These are phyloP conservation scores for Euura lappo DNA, from an alignment of 1,140 invertebrate species.

Conservation along the genomic window DNA sequence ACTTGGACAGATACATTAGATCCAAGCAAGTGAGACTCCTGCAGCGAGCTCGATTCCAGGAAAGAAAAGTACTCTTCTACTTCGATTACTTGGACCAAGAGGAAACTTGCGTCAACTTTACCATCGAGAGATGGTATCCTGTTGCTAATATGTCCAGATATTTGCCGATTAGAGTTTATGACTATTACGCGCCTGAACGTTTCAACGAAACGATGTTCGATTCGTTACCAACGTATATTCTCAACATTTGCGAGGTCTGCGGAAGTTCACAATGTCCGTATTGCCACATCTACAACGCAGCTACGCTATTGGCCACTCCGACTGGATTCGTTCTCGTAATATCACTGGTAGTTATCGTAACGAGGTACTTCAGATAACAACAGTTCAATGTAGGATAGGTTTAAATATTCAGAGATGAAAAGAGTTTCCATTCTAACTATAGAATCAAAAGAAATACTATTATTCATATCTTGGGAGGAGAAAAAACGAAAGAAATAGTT, in stretches of 20 bases:
- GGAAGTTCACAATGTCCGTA: constrained; percentile 98
- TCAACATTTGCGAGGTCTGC: constrained; percentile 98
- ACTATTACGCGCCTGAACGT: constrained; percentile 95
- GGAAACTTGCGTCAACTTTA: constrained; percentile 90
- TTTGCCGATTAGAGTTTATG: constrained; percentile 88
- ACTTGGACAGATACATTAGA: constrained; percentile 82
- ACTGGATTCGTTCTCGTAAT: constrained; percentile 43
- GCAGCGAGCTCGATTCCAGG: constrained; percentile 81
- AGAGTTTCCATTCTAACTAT: no score
- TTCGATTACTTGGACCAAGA: constrained; percentile 88
- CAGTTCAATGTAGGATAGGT: constrained; percentile 35
- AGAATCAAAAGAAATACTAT: no score
- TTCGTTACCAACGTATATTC: constrained; percentile 82
- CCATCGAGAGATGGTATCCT: constrained; percentile 92
- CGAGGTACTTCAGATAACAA: constrained; percentile 47
- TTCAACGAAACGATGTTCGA: constrained; percentile 96
- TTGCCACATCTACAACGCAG: constrained; percentile 87
- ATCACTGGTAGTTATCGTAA: constrained; percentile 39
- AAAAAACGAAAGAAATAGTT: not conserved
- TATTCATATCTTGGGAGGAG: no score
- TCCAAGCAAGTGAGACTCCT: constrained; percentile 78
- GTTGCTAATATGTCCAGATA: constrained; percentile 96
- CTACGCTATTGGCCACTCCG: constrained; percentile 54
- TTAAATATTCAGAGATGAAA: not conserved
- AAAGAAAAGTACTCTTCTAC: constrained; percentile 89